Evolutionary conservation across 64 coral and sea anemone genomes (phyloP).

Genomic region (Stichodactyla mertensii): DNA sequence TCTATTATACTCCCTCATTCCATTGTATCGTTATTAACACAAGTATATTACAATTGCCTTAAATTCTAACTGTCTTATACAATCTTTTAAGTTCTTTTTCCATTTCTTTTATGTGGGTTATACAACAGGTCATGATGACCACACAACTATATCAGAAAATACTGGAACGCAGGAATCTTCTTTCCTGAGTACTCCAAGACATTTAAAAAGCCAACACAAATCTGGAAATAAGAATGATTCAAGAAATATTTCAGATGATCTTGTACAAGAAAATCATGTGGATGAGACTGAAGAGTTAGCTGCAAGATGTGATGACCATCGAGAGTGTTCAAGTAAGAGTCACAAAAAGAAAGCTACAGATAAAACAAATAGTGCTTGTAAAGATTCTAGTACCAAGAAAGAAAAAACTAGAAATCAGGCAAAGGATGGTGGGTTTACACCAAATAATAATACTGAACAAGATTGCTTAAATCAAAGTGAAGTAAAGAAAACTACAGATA

Average conservation of each 20-base stretch:
- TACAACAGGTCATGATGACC: neutral
- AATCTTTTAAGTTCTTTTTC: neutral
- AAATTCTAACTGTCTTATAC: no score
- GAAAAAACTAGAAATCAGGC: neutral
- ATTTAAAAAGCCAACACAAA: neutral
- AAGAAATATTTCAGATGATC: neutral
- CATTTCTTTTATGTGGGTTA: neutral
- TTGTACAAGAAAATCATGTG: neutral
- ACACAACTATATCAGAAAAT: neutral
- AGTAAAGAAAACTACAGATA: neutral
- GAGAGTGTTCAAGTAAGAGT: neutral
- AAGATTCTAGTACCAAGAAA: neutral
- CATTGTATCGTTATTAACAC: no score
- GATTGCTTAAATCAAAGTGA: neutral
- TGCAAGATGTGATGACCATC: neutral
- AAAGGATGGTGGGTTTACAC: neutral
- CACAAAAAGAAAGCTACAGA: neutral
- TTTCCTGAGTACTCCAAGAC: neutral
- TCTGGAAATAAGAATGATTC: neutral
- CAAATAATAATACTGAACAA: neutral
- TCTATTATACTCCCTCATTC: no score
- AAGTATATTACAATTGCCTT: no score
- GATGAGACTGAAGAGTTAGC: neutral
- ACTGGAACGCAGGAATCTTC: neutral
- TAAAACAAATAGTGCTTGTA: neutral